Evolutionary conservation across 92 coral and sea anemone species (phyloP), one percentile per base, ranked within the genome.

Genomic region (Plumapathes pennacea): DNA sequence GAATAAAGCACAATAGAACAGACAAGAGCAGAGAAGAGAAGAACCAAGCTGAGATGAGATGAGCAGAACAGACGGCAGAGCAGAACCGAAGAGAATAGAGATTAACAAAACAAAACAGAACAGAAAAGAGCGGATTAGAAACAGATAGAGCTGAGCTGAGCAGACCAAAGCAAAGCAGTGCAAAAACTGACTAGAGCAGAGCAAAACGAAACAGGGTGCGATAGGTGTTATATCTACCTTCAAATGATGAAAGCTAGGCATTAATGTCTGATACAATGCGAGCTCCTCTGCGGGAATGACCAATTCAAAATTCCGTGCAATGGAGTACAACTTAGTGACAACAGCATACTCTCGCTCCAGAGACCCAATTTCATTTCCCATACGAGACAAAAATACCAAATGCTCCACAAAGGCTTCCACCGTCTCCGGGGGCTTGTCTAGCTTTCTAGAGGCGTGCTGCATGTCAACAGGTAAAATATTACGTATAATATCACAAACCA

Each of bases 321-420:
- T 80, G 27, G 67, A 64, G 60, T 92, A 92, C 81, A 92, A 62
- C 51, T 83, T 82, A 30, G 86, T 88, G 2, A 92, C 94, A 36
- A 80, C 54, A 30, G 51, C 41, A 38, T 76, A 84, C 51, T 92
- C 96, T 22, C 84, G 74, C 61, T 92, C 98, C 4, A 92, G 67
- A 22, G 87, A 44, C 4, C 81, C 44, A 32, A 92, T 76, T 51
- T 92, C 96, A 32, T 72, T 60, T 0, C 82, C 69, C 78, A 92
- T 85, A 14, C 98, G 92, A 25, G 90, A 64, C 30, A 84, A 60
- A 70, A 92, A 84, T 44, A 68, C 72, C 32, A 92, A 81, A 37
- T 89, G 98, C 20, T 88, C 98, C 42, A 92, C 95, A 62, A 88
- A 92, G n/a, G 71, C 91, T 70, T 92, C 98, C 19, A 92, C 98